phyloP scores from a whole-genome alignment of 2,797 vertebrate species.

The Gymnothorax javanicus region DNA sequence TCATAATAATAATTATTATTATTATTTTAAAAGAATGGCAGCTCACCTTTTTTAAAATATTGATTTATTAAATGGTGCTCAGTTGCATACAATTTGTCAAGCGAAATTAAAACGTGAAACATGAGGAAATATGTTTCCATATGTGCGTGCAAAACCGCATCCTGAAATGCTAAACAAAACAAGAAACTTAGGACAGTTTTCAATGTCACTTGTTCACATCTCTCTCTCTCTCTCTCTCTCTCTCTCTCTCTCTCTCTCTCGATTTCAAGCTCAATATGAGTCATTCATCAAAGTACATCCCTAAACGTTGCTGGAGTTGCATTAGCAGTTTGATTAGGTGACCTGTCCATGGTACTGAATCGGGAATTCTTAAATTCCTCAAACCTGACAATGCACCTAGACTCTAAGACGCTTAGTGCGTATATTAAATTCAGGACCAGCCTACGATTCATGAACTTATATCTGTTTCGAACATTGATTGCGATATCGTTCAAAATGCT shows the following conservation, averaged over 20 bases:
- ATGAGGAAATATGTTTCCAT: neutral
- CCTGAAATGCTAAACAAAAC: too few relatives aligned
- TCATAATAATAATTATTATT: constrained; percentile 21
- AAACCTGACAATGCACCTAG: neutral
- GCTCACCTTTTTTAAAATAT: constrained; percentile 29
- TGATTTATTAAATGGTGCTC: constrained; percentile 69
- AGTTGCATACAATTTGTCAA: constrained; percentile 67
- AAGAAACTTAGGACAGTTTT: too few relatives aligned
- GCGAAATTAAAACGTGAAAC: constrained; percentile 64
- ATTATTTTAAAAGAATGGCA: constrained; percentile 36
- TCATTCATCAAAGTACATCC: neutral
- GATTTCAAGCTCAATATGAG: neutral
- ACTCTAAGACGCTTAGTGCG: neutral
- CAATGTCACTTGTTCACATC: neutral
- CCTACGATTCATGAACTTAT: neutral
- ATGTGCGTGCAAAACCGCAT: neutral
- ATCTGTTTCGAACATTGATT: neutral
- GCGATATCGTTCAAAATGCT: neutral
- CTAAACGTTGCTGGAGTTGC: neutral
- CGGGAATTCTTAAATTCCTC: neutral
- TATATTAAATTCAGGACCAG: neutral
- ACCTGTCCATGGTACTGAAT: constrained; percentile 18
- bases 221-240: neutral
- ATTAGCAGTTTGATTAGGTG: neutral
- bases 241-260: too few relatives aligned